These are phyloP conservation scores for Leistus spinibarbis DNA, from an alignment of 2,888 invertebrate genomes.

Conservation along the genomic window DNA sequence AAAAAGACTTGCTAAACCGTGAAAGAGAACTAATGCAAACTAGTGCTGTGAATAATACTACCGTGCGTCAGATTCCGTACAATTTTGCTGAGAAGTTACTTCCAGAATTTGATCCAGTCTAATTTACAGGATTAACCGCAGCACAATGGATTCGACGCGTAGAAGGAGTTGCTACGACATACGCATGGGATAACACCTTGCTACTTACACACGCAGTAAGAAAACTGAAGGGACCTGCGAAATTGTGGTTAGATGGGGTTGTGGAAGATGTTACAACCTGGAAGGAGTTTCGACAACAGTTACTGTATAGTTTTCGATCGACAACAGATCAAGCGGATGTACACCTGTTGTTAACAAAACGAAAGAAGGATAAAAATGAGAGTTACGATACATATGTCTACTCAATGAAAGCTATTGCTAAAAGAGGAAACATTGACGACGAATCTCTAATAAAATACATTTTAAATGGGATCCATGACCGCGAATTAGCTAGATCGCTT, in stretches of 20 bases:
- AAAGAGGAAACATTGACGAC: neutral
- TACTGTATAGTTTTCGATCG: neutral
- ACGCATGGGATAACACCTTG: no score
- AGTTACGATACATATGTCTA: neutral
- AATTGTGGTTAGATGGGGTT: neutral
- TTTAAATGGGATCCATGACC: neutral
- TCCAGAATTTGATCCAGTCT: neutral
- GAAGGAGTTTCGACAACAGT: neutral
- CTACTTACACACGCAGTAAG: neutral
- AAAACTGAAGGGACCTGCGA: conserved; percentile 17
- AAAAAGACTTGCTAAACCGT: no score
- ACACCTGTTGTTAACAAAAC: no score
- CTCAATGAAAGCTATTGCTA: neutral
- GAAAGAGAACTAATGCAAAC: no score
- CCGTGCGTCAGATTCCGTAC: no score
- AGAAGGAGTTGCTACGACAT: no score
- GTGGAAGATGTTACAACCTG: neutral
- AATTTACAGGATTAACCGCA: no score
- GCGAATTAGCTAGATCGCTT: neutral
- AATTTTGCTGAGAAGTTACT: neutral
- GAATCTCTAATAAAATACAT: neutral
- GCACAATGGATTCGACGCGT: no score
- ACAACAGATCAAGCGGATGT: neutral
- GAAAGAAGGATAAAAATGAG: no score
- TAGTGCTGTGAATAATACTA: no score